Evolutionary conservation across 2,888 invertebrate genomes (phyloP).

Genomic region (Caenorhabditis sp.): DNA sequence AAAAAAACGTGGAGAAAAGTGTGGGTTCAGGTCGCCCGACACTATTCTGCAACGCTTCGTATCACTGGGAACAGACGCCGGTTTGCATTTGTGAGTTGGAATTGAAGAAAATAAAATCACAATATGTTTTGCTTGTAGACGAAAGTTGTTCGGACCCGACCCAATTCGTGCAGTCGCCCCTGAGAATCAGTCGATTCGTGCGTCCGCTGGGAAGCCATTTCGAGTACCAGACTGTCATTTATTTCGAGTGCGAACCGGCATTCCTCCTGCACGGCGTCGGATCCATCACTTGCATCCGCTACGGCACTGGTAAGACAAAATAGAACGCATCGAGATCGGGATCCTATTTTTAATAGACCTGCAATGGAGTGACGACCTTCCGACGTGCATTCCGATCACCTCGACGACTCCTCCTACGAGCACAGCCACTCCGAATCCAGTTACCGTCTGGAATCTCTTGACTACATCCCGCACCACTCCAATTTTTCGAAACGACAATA

Average conservation of each 20-base stretch:
- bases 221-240: background rate
- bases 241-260: conserved; percentile 4
- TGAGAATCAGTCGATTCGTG: background rate
- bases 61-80: conserved; percentile 36
- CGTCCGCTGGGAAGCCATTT: background rate
- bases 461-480: background rate
- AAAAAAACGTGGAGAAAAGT: too few relatives aligned
- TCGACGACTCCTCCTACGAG: background rate
- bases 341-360: too few relatives aligned
- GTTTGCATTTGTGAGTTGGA: conserved; percentile 25
- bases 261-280: background rate
- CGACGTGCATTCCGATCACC: conserved; percentile 6
- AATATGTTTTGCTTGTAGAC: conserved; percentile 2
- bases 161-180: conserved; percentile 10
- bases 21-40: conserved; percentile 10
- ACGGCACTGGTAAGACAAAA: too few relatives aligned
- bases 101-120: background rate
- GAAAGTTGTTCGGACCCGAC: conserved; percentile 33
- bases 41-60: conserved; percentile 11
- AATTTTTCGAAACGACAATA: background rate
- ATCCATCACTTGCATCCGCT: background rate
- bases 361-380: conserved; percentile 11
- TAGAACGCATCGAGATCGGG: too few relatives aligned
- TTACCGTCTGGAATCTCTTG: too few relatives aligned
- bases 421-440: too few relatives aligned